These are phyloP conservation scores for Strigops habroptila DNA, from an alignment of 2,113 vertebrate species.

Conservation along the genomic window DNA sequence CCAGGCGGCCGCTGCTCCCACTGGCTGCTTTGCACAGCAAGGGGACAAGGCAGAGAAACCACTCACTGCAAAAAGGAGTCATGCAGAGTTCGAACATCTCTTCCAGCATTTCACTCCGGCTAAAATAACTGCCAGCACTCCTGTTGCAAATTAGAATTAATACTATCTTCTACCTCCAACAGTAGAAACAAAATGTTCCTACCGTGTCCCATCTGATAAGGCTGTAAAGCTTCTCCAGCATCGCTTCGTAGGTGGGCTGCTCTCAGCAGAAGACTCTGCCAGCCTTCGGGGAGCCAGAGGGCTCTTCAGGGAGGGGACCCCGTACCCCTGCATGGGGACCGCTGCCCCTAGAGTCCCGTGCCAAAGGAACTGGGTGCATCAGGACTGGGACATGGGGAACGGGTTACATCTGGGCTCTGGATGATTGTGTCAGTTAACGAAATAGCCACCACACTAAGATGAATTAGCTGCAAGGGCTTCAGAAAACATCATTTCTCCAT, in stretches of 20 bases:
- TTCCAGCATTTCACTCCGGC: background rate
- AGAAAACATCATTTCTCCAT: background rate
- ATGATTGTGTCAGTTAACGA: fast-evolving
- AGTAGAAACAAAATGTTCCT: background rate
- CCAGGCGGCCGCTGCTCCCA: fast-evolving
- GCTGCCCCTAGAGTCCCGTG: background rate
- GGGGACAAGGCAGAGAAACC: background rate
- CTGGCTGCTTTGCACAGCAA: background rate
- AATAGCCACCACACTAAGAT: fast-evolving
- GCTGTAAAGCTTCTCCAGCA: background rate
- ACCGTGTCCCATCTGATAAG: background rate
- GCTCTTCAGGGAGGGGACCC: background rate
- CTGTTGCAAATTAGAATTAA: background rate
- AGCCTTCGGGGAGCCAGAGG: background rate
- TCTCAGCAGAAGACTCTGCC: background rate
- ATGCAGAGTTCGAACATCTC: fast-evolving
- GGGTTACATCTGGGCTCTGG: background rate
- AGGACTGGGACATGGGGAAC: fast-evolving
- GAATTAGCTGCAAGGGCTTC: background rate
- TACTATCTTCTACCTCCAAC: background rate
- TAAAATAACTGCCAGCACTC: background rate
- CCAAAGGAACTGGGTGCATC: fast-evolving
- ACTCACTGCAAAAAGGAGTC: fast-evolving
- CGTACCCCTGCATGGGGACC: fast-evolving
- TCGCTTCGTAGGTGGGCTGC: background rate